Evolutionary conservation across 1,140 invertebrate species (phyloP), one percentile per base, ranked within the genome.

Genomic region (Leptopilina clavipes): DNA sequence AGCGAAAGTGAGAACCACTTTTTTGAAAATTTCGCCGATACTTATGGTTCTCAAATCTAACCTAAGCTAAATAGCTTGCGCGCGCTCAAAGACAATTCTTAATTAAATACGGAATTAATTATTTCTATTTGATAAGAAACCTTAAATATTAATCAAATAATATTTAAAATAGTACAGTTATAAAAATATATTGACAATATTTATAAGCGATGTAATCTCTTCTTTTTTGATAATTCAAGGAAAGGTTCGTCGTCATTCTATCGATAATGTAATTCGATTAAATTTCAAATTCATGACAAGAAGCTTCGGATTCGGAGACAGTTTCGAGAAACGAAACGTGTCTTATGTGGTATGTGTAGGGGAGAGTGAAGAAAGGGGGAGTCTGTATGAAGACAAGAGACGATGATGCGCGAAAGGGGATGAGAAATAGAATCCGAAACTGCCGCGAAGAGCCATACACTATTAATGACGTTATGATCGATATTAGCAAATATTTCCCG

Each of bases 401-500:
- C 25, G 25, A 31, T 31, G 74, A 14, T 72, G 43, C 14, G 48
- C 3, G 6, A 48, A 17, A 44, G n/a, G 22, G 48, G 19, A 12
- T 14, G 54, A 54, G 22, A 52, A 44, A 18, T 59, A 17, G 59
- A 43, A 48, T 59, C 59, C 25, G 56, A 52, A 79, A 78, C 73
- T 77, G 79, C 73, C 72, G 56, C 75, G 82, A 80, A 77, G 71
- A 79, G 75, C 75, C 70, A 79, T 80, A 79, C 79, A 84, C 79
- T 82, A 88, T 88, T 90, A 89, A 90, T 88, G 86, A 88, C 81
- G 82, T 85, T 86, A 84, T 87, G 87, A 89, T 89, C 88, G 85
- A 89, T 89, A 89, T 87, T 87, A 89, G 85, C 81, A 84, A 88
- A 89, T 85, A 86, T 87, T 89, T 89, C 89, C 89, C 88, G 82